These are phyloP conservation scores for Blastobasis lacticolella DNA, from an alignment of 2,888 invertebrate genomes.

Conservation along the genomic window DNA sequence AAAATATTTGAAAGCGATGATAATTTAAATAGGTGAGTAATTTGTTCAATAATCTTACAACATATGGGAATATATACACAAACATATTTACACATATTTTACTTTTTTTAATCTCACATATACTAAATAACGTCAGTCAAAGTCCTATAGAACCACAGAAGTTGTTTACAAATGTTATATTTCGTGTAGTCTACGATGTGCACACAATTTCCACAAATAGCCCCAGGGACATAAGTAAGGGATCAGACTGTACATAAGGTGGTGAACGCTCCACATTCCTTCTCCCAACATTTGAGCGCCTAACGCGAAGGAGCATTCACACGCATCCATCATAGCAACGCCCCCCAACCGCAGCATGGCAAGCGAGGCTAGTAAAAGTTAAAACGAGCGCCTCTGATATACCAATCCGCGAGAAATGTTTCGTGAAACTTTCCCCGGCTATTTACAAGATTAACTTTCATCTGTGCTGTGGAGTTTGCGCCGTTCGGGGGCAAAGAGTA, in stretches of 20 bases:
- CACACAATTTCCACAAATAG: not conserved
- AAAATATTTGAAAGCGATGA: too few relatives aligned
- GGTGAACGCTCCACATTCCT: not conserved
- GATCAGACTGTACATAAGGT: not conserved
- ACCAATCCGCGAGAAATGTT: slow-evolving; percentile 24
- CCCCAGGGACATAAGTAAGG: not conserved
- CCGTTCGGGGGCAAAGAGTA: not conserved
- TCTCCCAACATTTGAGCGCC: too few relatives aligned
- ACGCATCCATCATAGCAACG: not conserved
- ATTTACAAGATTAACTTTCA: slow-evolving; percentile 38
- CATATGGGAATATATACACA: too few relatives aligned
- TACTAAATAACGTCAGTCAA: too few relatives aligned
- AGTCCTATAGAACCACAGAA: too few relatives aligned
- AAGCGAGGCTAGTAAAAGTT: not conserved
- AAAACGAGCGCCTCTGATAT: slow-evolving; percentile 17
- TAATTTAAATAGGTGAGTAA: too few relatives aligned
- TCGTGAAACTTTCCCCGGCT: slow-evolving; percentile 31
- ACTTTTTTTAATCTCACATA: too few relatives aligned
- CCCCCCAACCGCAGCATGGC: not conserved
- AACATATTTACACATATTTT: too few relatives aligned
- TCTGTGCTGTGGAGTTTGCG: slow-evolving; percentile 2
- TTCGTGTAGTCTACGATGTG: not conserved
- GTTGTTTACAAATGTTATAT: not conserved
- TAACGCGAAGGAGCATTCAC: not conserved
- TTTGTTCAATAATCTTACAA: too few relatives aligned